Evolutionary conservation across 2,888 invertebrate species (phyloP).

Genomic region (Nephrotoma guestfalica): DNA sequence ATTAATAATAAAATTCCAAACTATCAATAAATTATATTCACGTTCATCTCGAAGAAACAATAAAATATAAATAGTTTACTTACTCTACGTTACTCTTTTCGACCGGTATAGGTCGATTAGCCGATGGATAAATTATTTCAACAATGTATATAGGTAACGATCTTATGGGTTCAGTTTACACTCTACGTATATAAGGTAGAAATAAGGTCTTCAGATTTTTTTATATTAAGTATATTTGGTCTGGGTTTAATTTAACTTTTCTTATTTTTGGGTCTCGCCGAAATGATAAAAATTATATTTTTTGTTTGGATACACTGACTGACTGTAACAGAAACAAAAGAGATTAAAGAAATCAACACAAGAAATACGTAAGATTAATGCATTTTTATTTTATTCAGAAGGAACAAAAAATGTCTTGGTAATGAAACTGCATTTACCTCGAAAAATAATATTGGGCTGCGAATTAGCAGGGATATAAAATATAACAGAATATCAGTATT

Average conservation of each 20-base stretch:
- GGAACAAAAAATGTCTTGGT: neutral
- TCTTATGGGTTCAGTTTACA: neutral
- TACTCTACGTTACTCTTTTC: no score
- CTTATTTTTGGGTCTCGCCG: neutral
- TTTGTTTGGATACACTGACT: neutral
- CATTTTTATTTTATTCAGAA: neutral
- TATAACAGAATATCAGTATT: neutral
- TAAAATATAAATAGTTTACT: no score
- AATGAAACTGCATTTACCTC: neutral
- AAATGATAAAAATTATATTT: neutral
- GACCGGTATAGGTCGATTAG: no score
- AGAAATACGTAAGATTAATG: neutral
- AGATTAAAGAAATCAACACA: neutral
- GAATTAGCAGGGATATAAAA: neutral
- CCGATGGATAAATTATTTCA: no score
- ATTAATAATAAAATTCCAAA: neutral
- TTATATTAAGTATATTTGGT: neutral
- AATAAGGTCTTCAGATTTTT: neutral
- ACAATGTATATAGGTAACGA: neutral
- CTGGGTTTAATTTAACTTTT: neutral
- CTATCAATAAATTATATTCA: no score
- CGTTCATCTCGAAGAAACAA: no score
- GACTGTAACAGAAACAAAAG: neutral
- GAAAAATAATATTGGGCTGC: neutral
- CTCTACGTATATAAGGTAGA: neutral